Percentiles rank a stretch among this genome's conserved stretches.
These are phyloP conservation scores for Sclerurus mexicanus DNA, from an alignment of 2,113 vertebrate genomes.

Conservation along the genomic window DNA sequence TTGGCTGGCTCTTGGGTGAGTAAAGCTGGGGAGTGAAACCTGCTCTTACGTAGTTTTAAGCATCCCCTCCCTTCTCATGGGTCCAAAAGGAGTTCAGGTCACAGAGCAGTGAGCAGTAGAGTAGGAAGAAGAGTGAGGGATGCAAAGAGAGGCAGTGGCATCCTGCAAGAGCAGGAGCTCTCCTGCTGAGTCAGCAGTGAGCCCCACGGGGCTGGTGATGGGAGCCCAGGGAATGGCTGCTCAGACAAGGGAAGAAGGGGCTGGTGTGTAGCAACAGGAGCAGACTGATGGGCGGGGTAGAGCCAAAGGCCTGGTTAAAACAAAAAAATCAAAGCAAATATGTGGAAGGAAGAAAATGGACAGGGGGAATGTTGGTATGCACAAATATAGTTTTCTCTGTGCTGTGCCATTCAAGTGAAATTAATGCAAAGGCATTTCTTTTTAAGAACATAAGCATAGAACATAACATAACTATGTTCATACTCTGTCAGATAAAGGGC, in stretches of 20 bases:
- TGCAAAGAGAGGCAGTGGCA: neutral
- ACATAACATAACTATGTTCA: neutral
- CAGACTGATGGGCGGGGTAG: neutral
- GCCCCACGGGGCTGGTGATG: fast-evolving
- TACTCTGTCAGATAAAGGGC: neutral
- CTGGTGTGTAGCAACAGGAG: neutral
- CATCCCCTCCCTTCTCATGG: neutral
- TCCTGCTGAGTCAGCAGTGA: neutral
- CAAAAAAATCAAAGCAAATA: neutral
- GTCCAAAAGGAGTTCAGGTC: neutral
- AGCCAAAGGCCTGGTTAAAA: neutral
- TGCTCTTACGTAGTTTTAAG: neutral
- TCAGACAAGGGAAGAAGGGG: neutral
- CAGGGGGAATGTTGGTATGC: neutral
- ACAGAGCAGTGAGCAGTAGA: neutral
- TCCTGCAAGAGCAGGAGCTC: neutral
- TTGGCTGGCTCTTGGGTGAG: neutral
- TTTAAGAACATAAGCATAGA: neutral
- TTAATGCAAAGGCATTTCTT: neutral
- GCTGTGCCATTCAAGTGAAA: neutral
- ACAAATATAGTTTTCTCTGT: neutral
- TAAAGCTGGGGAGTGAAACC: neutral
- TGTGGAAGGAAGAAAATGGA: neutral
- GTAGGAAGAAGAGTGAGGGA: neutral
- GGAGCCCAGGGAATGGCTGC: neutral